Evolutionary conservation across 2,113 vertebrate species (phyloP), one percentile per base, ranked within the genome.

Genomic region (Syngnathus typhle): DNA sequence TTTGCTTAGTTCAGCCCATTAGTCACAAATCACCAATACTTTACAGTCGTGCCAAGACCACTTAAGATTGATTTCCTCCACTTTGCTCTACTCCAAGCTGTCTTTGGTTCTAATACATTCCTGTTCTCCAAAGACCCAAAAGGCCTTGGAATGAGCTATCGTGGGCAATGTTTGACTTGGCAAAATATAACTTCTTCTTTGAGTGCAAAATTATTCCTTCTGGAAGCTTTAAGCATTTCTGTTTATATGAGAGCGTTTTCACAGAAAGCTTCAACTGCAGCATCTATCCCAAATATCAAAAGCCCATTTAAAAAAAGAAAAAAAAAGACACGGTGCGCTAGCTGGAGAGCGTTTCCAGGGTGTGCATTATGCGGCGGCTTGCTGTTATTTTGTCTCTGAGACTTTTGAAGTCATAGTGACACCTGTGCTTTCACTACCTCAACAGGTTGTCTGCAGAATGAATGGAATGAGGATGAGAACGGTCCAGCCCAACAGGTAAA

Each of bases 1-100:
- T 63, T 65, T 46, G 46, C 49, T 54, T 65, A 47, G 9, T 65
- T 69, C 49, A 65, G 18, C 21, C 38, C 64, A 72, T 68, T 63
- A 79, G 74, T 21, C 67, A 44, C 56, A 46, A 60, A 36, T 60
- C 27, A 65, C 16, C 23, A 37, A 52, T 39, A 60, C 21, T 59
- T 62, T 15, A 56, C 6, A 59, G 32, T 21, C 38, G 37, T 70
- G 62, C 39, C 58, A 74, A 67, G 56, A 6, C 41, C 32, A 56
- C 6, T 9, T 15, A 16, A 41, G 16, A 74, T 60, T 32, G 47
- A 19, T 55, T 68, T 49, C 49, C 13, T 54, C 49, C 62, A 46
- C 72, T 75, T 15, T 15, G 16, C 44, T 46, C 44, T 5, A 15
- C 44, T 43, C 55, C 37, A 52, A 38, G 60, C 49, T 63, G 59